phyloP scores from a whole-genome alignment of 2,797 vertebrate genomes.

The Oryzias sinensis region DNA sequence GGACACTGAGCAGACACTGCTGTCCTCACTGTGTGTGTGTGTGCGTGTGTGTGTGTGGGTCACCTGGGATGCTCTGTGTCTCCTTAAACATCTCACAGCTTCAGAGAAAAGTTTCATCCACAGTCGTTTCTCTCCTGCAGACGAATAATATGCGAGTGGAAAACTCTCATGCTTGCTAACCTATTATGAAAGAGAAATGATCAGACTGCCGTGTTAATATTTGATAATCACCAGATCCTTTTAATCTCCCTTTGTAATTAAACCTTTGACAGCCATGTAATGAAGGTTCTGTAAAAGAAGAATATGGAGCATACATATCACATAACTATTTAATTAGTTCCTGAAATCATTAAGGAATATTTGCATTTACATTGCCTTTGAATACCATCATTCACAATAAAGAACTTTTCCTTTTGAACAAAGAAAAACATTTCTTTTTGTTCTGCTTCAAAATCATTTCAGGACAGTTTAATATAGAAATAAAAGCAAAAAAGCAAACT shows the following conservation, averaged over 20 bases:
- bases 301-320: constrained; percentile 61
- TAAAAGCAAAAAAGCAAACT: no score
- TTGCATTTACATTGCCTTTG: constrained; percentile 45
- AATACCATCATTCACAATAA: constrained; percentile 22
- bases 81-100: not conserved
- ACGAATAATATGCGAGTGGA: constrained; percentile 18
- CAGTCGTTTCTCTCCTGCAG: constrained; percentile 26
- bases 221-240: constrained; percentile 70
- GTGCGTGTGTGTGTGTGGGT: no score
- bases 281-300: constrained; percentile 62
- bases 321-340: constrained; percentile 71
- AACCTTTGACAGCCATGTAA: constrained; percentile 74
- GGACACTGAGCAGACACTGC: constrained; percentile 48
- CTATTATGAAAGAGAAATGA: constrained; percentile 65
- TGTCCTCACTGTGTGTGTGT: no score
- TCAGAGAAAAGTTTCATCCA: constrained; percentile 17
- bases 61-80: no score
- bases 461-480: no score
- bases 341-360: constrained; percentile 58
- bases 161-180: constrained; percentile 32
- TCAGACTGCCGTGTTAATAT: constrained; percentile 65
- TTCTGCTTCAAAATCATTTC: no score
- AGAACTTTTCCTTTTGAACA: not conserved
- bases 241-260: constrained; percentile 77
- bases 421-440: not conserved